A percentile compares a stretch with the other conserved stretches of the same genome.
phyloP scores from a whole-genome alignment of 2,113 vertebrate genomes.

The Proterorhinus semilunaris region DNA sequence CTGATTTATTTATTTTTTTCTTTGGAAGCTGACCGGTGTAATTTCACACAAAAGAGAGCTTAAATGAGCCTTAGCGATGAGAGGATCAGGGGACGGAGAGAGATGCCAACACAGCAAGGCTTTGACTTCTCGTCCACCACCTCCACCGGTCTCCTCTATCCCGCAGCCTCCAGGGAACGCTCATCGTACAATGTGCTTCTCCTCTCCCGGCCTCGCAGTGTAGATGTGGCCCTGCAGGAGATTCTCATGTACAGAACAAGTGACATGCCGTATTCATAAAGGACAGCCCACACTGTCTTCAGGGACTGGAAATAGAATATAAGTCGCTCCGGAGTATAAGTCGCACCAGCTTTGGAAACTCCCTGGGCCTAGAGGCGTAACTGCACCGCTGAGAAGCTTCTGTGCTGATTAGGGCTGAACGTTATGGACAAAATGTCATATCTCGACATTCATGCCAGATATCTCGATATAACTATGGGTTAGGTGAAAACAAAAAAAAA shows the following conservation, averaged over 20 bases:
- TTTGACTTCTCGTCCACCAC: conserved; percentile 25
- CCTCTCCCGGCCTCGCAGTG: not conserved
- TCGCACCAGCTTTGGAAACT: no score
- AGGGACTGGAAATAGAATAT: conserved; percentile 7
- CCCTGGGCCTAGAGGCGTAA: no score
- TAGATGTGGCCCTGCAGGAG: conserved; percentile 18
- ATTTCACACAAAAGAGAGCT: not conserved
- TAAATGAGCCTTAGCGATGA: conserved; percentile 10
- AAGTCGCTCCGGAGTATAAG: no score
- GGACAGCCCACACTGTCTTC: conserved; percentile 17
- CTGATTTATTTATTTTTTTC: not conserved
- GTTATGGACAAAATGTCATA: no score
- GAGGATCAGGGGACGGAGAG: conserved; percentile 28
- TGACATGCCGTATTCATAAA: conserved; percentile 21
- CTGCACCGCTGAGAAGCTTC: no score
- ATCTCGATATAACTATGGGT: no score
- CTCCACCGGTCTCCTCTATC: not conserved
- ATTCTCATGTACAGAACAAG: not conserved
- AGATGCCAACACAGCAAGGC: conserved; percentile 34
- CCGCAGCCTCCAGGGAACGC: conserved; percentile 43
- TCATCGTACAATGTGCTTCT: conserved; percentile 41
- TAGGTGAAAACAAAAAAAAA: no score
- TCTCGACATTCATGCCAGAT: no score
- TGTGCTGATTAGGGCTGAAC: no score
- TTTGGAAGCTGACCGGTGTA: not conserved